phyloP scores from a whole-genome alignment of 2,797 vertebrate genomes.

The Manis javanica region DNA sequence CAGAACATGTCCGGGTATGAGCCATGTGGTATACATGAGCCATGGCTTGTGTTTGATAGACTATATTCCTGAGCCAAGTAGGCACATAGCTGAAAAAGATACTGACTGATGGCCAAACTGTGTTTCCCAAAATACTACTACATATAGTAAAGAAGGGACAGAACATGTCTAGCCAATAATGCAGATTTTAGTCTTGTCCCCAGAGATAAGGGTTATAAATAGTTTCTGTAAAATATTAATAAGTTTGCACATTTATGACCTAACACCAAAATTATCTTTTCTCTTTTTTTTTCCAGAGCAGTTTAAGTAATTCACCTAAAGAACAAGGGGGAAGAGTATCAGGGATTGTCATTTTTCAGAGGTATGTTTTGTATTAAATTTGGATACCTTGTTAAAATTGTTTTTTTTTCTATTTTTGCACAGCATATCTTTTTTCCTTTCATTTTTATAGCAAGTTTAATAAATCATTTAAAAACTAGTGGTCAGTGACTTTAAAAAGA shows the following conservation, averaged over 20 bases:
- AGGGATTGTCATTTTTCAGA: conserved; percentile 41
- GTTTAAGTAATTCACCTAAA: conserved; percentile 63
- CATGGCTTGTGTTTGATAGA: not conserved
- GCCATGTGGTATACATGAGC: not conserved
- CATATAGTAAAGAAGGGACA: not conserved
- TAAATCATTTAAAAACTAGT: not conserved
- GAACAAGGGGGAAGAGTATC: not conserved
- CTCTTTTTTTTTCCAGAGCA: not conserved
- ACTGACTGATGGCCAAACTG: conserved; percentile 27
- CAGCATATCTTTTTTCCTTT: not conserved
- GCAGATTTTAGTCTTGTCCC: conserved; percentile 1
- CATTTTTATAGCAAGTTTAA: not conserved
- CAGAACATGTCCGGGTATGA: not conserved
- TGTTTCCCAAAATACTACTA: conserved; percentile 38
- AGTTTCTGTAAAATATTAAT: conserved; percentile 62
- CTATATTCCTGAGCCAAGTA: not conserved
- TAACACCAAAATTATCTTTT: conserved; percentile 56
- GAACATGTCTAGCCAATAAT: not conserved
- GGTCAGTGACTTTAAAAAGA: conserved; percentile 31
- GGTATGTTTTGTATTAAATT: conserved; percentile 54
- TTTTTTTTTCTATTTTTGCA: not conserved
- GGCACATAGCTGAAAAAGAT: conserved; percentile 6
- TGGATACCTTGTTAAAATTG: conserved; percentile 41
- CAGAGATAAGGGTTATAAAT: conserved; percentile 45
- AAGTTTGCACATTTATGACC: conserved; percentile 49